Percentiles rank a stretch among this genome's conserved stretches.
phyloP scores from a whole-genome alignment of 1,140 invertebrate genomes.

The Oncopodura yosiiana region DNA sequence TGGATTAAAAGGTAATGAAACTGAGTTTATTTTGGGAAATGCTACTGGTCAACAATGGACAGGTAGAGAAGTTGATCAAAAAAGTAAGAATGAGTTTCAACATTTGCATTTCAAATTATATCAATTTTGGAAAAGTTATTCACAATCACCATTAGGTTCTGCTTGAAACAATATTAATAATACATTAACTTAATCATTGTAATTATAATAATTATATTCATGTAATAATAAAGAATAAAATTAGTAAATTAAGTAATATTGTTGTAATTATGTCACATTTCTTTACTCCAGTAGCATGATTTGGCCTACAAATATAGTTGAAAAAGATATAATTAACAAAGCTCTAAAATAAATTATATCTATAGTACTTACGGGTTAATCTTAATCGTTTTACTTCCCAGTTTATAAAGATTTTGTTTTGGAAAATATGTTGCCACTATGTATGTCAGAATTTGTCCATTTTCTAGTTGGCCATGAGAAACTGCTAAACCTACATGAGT shows the following conservation, averaged over 20 bases:
- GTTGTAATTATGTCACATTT: neutral
- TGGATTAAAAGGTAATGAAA: conserved; percentile 6
- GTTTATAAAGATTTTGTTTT: neutral
- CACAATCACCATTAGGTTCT: neutral
- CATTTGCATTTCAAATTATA: conserved; percentile 5
- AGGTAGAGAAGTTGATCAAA: conserved; percentile 5
- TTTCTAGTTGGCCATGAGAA: neutral
- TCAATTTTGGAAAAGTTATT: neutral
- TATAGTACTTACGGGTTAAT: neutral
- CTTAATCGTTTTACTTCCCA: neutral
- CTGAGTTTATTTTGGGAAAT: neutral
- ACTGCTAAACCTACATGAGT: conserved; percentile 3
- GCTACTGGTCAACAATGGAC: neutral
- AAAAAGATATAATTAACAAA: no score
- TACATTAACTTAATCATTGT: neutral
- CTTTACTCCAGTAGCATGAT: no score
- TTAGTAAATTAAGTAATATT: neutral
- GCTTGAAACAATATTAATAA: no score
- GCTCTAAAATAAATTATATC: no score
- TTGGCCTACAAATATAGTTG: no score
- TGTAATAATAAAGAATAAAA: neutral
- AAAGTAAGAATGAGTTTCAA: neutral
- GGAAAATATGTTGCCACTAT: conserved; percentile 14
- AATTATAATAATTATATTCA: neutral
- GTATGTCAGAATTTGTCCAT: conserved; percentile 9